These are phyloP conservation scores for Dendrolimus punctatus DNA, from an alignment of 1,140 invertebrate genomes.

Conservation along the genomic window DNA sequence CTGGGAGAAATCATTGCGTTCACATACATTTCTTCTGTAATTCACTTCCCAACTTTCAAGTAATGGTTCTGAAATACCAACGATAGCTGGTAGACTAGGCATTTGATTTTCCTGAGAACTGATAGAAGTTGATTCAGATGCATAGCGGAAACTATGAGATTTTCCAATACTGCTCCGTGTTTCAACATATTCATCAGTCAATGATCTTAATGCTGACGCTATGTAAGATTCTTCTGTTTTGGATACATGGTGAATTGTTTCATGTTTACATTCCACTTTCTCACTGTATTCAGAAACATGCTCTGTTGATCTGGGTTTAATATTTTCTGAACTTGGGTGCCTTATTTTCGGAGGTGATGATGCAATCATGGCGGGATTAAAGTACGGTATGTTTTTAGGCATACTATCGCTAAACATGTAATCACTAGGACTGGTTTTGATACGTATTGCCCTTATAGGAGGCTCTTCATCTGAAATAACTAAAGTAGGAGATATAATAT, in stretches of 20 bases:
- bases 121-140: conserved; percentile 63
- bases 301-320: conserved; percentile 54
- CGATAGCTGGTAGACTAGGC: conserved; percentile 68
- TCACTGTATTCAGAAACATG: conserved; percentile 42
- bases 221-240: conserved; percentile 51
- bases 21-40: conserved; percentile 63
- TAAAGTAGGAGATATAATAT: conserved; percentile 31
- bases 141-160: conserved; percentile 77
- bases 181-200: conserved; percentile 58
- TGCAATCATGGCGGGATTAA: conserved; percentile 46
- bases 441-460: conserved; percentile 35
- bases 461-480: conserved; percentile 45
- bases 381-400: conserved; percentile 60
- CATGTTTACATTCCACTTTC: conserved; percentile 37
- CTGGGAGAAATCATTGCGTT: conserved; percentile 53
- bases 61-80: conserved; percentile 66
- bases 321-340: conserved; percentile 51
- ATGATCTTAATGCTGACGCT: conserved; percentile 46
- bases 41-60: conserved; percentile 71
- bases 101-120: conserved; percentile 65
- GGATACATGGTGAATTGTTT: conserved; percentile 28
- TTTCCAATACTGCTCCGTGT: conserved; percentile 74
- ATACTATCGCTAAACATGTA: conserved; percentile 57
- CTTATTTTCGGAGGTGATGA: conserved; percentile 40
- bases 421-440: conserved; percentile 41